Evolutionary conservation across 2,888 invertebrate genomes (phyloP), one percentile per base, ranked within the genome.

Genomic region (Caenorhabditis sp.): DNA sequence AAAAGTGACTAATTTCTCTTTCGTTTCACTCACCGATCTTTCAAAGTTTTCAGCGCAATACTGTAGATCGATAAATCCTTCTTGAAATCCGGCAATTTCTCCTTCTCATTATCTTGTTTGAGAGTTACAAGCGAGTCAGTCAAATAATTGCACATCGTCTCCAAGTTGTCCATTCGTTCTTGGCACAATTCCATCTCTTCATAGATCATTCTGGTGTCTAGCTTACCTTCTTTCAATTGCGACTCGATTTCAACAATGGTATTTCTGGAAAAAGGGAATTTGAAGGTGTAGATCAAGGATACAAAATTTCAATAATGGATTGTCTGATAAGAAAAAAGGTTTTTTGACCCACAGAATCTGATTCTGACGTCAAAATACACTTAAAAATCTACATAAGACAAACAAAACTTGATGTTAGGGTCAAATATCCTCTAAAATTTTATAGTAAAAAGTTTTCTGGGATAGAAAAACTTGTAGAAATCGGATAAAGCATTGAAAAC

Each of bases 71-170:
- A 70, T 17, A 82, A 59, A 31, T 83, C 83, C 17, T 79, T 68
- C 21, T 70, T 59, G 67, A 83, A 81, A 59, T 83, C 82, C 4
- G 83, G 79, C 38, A 71, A 31, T 27, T 25, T 67, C n/a, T 63
- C 61, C 4, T 52, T 14, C 1, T 12, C n/a, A 14, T 63, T 67
- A 1, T 74, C 74, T 20, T 69, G 70, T 54, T 79, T 77, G 12
- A 82, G 70, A 1, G 66, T 56, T n/a, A 54, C 31, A 26, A 83
- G 53, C 1, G 80, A 73, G 14, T 64, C 58, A 4, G 80, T 79
- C 60, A 83, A 63, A 52, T 78, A 82, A 62, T 82, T 82, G 74
- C 83, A 83, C 78, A 78, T 77, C 10, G 83, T 81, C 58, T 83
- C 83, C 58, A 83, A 65, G 54, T 77, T 78, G 59, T 82, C 69